phyloP scores from a whole-genome alignment of 2,888 invertebrate species.

The Pyrochroa serraticornis region DNA sequence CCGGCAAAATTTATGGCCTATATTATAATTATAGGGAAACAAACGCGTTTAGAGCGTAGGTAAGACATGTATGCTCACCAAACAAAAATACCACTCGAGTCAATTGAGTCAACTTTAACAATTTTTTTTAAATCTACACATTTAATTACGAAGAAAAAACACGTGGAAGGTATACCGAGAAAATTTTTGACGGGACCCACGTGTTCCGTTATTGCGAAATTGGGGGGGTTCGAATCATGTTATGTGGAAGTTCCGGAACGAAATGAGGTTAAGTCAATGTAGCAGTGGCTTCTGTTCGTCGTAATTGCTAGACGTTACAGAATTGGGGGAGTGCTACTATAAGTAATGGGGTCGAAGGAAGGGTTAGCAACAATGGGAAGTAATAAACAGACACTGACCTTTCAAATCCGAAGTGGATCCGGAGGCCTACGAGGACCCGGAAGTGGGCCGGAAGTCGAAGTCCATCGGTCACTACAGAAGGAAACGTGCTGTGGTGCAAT shows the following conservation, averaged over 20 bases:
- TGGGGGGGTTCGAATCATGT: neutral
- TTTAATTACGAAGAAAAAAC: too few relatives aligned
- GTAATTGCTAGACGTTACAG: slow-evolving; percentile 1
- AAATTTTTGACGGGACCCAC: too few relatives aligned
- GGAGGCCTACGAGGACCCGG: slow-evolving; percentile 55
- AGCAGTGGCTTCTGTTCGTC: neutral
- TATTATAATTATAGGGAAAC: slow-evolving; percentile 53
- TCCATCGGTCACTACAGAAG: slow-evolving; percentile 55
- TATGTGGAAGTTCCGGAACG: neutral
- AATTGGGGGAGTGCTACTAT: slow-evolving; percentile 1
- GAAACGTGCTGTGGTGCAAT: slow-evolving; percentile 12
- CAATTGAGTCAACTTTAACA: neutral
- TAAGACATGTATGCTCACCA: neutral
- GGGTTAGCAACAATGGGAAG: slow-evolving; percentile 47
- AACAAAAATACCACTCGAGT: slow-evolving; percentile 1
- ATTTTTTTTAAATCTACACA: too few relatives aligned
- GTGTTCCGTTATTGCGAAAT: neutral
- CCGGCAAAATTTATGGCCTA: slow-evolving; percentile 52
- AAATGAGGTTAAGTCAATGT: slow-evolving; percentile 5
- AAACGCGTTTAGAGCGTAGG: neutral
- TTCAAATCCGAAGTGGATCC: slow-evolving; percentile 53
- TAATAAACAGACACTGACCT: slow-evolving; percentile 58
- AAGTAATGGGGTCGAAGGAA: slow-evolving; percentile 15
- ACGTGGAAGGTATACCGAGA: too few relatives aligned
- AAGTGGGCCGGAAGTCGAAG: slow-evolving; percentile 54